These are phyloP conservation scores for Kryphioiulus occultus DNA, from an alignment of 2,888 invertebrate genomes.

Conservation along the genomic window DNA sequence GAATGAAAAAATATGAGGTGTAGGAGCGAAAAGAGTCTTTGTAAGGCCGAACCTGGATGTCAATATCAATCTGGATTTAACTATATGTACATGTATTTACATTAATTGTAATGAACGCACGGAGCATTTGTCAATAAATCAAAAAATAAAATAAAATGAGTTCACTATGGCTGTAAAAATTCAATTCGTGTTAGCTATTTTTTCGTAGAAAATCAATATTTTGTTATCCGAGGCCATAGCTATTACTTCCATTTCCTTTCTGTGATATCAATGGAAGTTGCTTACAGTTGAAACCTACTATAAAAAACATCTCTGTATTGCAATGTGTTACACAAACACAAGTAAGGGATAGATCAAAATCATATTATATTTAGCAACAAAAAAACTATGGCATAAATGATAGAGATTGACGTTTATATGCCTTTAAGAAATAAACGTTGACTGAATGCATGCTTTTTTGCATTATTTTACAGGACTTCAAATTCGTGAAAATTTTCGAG, in stretches of 20 bases:
- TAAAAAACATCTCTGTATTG: background rate
- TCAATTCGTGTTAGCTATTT: background rate
- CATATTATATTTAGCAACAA: background rate
- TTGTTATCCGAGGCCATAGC: background rate
- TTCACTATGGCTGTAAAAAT: background rate
- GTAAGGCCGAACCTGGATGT: too few species aligned
- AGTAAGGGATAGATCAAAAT: background rate
- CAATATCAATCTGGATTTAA: too few species aligned
- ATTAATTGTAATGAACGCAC: background rate
- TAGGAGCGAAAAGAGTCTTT: background rate
- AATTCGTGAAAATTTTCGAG: conserved; percentile 63
- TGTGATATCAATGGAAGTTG: background rate
- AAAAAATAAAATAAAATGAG: background rate
- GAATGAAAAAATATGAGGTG: background rate
- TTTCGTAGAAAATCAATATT: background rate
- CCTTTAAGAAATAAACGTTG: background rate
- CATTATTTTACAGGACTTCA: conserved; percentile 56
- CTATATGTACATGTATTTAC: too few species aligned
- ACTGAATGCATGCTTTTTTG: background rate
- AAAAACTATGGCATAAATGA: background rate
- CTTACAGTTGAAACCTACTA: background rate
- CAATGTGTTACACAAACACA: background rate
- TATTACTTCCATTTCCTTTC: background rate
- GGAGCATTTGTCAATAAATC: background rate
- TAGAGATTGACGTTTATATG: background rate